Conservation (phyloP, 2,113 vertebrate species). For the Tenrec ecaudatus region DNA sequence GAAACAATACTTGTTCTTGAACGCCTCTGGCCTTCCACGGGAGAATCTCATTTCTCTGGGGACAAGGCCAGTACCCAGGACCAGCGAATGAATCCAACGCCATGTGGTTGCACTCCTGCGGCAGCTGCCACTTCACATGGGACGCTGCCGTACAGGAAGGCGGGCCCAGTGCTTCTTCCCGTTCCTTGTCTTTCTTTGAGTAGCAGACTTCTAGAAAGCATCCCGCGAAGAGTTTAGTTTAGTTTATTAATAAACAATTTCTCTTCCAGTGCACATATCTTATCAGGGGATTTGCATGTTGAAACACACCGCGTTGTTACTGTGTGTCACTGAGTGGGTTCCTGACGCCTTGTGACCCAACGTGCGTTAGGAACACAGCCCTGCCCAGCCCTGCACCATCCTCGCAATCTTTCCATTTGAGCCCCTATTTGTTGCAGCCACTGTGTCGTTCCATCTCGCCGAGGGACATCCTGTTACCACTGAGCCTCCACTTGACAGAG, state of each 20-base stretch:
- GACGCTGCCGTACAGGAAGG: not conserved
- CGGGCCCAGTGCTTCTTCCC: not conserved
- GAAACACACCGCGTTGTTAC: slow-evolving; percentile 32
- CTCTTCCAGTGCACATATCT: slow-evolving; percentile 62
- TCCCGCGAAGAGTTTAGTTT: not conserved
- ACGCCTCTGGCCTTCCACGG: not conserved
- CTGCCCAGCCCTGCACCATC: no score
- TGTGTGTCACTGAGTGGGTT: no score
- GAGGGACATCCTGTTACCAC: no score
- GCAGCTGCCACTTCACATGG: not conserved
- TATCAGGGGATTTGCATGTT: slow-evolving; percentile 72
- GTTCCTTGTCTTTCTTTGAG: not conserved
- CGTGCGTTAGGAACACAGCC: no score
- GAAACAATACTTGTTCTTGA: not conserved
- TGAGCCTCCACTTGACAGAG: no score
- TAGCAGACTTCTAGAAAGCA: slow-evolving; percentile 35
- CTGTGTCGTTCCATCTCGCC: no score
- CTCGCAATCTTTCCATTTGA: no score
- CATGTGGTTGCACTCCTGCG: not conserved
- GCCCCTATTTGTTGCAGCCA: no score
- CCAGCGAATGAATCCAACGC: not conserved
- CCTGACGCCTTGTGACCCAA: no score
- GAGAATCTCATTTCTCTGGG: accelerated
- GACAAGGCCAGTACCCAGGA: not conserved
- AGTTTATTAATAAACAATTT: slow-evolving; percentile 26